Base-by-base conservation (phyloP, 1,140 invertebrate species). In the Papilio aristodemus region DNA sequence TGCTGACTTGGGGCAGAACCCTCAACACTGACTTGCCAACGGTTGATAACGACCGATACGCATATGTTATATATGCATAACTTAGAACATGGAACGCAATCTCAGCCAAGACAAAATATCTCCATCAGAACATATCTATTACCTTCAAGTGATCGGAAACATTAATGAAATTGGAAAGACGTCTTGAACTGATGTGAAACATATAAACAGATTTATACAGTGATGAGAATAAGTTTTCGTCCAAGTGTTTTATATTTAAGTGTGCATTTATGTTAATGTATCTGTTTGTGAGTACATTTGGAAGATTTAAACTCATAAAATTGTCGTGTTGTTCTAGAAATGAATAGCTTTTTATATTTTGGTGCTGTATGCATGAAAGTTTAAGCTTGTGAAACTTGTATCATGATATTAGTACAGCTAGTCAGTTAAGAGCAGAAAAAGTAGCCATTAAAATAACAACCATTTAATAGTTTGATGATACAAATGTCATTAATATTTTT, bases 1-100 rank as follows among this genome's bases (percentile, higher is more conserved):
- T 91, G 13, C 78, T 91, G 68, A 89, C 85, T 11, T 91, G 89
- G 89, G 89, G 89, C 70, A 79, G 88, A 72, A 91, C 89, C 7
- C 85, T 91, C 66, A 87, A 91, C 83, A 88, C 87, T 77, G 85
- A 91, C 60, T 68, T 89, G 71, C 87, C 86, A 10, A 75, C 75
- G 25, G 64, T 77, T 13, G 78, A 84, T 19, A 74, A 73, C 66
- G 77, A 89, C 70, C 78, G 84, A 59, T 90, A 89, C 71, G 86
- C 86, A 50, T 91, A 90, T 43, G 78, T 91, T 32, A 77, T 84
- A 60, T 79, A 79, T 68, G 72, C 78, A 3, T 78, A 78, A 37
- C 14, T 13, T 63, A 46, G 36, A 9, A 64, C 10, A 17, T 22
- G 7, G 32, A 60, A 17, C 37, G 32, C n/a, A 38, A 60, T 37